Conservation (phyloP, 2,888 invertebrate genomes). For the Chirona hameri region DNA sequence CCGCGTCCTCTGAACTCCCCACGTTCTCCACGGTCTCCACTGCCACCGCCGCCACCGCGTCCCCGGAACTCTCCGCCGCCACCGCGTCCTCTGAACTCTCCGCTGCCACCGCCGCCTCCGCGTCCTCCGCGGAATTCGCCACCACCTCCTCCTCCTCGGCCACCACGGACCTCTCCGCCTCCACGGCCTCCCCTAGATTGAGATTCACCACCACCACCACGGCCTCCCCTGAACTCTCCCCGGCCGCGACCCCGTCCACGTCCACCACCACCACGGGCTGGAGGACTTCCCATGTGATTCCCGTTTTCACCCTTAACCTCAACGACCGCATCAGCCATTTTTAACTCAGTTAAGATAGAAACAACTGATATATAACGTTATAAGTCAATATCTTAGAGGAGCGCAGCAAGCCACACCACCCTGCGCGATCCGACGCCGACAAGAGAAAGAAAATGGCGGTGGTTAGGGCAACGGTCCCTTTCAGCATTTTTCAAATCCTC, state of each 20-base stretch:
- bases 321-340: neutral
- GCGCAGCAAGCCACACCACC: neutral
- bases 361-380: neutral
- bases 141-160: neutral
- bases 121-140: neutral
- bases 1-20: slow-evolving; percentile 6
- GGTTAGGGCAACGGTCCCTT: no score
- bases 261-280: neutral
- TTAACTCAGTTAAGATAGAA: neutral
- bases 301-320: neutral
- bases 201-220: neutral
- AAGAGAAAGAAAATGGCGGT: neutral
- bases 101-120: no score
- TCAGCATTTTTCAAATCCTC: neutral
- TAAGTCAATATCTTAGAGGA: neutral
- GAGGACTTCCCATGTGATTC: neutral
- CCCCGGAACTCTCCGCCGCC: neutral
- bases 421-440: neutral
- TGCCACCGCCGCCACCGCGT: neutral
- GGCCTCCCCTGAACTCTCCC: neutral
- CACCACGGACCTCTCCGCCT: neutral
- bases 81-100: neutral
- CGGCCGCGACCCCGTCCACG: neutral
- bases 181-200: neutral
- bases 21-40: no score